These are phyloP conservation scores for Cheilosia vulpina DNA, from an alignment of 2,888 invertebrate species.

Conservation along the genomic window DNA sequence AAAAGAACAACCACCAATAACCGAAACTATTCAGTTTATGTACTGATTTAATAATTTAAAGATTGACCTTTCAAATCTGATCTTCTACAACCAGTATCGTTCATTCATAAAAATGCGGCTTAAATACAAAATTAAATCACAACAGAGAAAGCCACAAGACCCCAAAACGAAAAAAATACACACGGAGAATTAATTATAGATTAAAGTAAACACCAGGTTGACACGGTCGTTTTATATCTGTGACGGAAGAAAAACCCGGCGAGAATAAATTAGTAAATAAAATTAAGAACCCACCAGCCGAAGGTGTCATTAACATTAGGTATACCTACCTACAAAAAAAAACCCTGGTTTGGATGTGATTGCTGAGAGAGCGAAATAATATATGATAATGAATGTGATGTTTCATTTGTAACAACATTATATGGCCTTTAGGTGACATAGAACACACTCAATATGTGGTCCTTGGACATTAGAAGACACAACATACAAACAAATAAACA, in stretches of 20 bases:
- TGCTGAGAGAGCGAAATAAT: slow-evolving; percentile 24
- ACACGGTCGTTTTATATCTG: slow-evolving; percentile 24
- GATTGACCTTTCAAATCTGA: slow-evolving; percentile 7
- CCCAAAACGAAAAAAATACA: slow-evolving; percentile 9
- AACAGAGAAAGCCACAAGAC: too few species aligned
- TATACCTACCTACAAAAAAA: not conserved
- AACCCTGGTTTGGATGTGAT: not conserved
- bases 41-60: not conserved
- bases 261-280: slow-evolving; percentile 66
- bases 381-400: slow-evolving; percentile 63
- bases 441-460: slow-evolving; percentile 53
- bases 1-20: too few species aligned
- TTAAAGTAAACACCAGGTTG: slow-evolving; percentile 45
- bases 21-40: not conserved
- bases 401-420: slow-evolving; percentile 62
- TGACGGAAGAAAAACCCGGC: slow-evolving; percentile 22
- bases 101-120: slow-evolving; percentile 55
- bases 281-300: slow-evolving; percentile 43
- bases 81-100: slow-evolving; percentile 26
- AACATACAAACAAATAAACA: slow-evolving; percentile 57
- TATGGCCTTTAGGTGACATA: slow-evolving; percentile 55
- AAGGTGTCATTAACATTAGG: slow-evolving; percentile 45
- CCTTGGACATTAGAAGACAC: slow-evolving; percentile 58
- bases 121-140: not conserved
- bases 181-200: slow-evolving; percentile 16